Evolutionary conservation across 2,888 invertebrate species (phyloP).

Genomic region (Endotricha flammealis): DNA sequence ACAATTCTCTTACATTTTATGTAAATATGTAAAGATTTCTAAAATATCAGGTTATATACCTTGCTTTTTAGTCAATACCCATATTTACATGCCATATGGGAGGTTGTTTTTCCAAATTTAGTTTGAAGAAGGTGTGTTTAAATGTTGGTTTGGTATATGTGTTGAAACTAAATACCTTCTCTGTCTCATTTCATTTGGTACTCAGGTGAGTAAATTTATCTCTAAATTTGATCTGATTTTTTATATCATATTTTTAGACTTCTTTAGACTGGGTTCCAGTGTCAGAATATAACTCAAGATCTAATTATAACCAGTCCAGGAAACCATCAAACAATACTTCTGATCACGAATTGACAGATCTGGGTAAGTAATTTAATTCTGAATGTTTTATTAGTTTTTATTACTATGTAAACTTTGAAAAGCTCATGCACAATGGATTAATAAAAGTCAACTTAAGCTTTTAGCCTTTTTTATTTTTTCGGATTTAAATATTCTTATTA

Average conservation of each 20-base stretch:
- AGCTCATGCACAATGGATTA: no score
- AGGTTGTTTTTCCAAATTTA: slow-evolving; percentile 71
- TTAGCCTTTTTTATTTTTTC: no score
- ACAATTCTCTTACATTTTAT: slow-evolving; percentile 10
- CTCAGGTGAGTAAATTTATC: slow-evolving; percentile 5
- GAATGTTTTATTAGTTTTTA: not conserved
- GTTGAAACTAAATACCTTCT: not conserved
- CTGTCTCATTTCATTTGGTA: slow-evolving; percentile 2
- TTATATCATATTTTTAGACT: slow-evolving; percentile 52
- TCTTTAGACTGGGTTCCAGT: slow-evolving; percentile 76
- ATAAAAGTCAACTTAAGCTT: no score
- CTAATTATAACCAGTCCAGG: slow-evolving; percentile 67
- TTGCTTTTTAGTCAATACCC: slow-evolving; percentile 13
- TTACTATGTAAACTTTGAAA: no score
- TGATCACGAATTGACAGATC: slow-evolving; percentile 68
- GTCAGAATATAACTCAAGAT: slow-evolving; percentile 69
- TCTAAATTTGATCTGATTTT: slow-evolving; percentile 10
- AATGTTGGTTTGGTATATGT: slow-evolving; percentile 15
- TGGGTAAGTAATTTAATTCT: slow-evolving; percentile 47
- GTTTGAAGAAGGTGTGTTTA: slow-evolving; percentile 58
- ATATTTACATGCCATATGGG: slow-evolving; percentile 51
- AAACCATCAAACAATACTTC: slow-evolving; percentile 69
- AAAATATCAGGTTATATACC: slow-evolving; percentile 12
- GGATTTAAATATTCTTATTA: no score
- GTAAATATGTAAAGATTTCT: slow-evolving; percentile 9